These are phyloP conservation scores for Apodemus sylvaticus DNA, from an alignment of 2,113 vertebrate genomes.

Conservation along the genomic window DNA sequence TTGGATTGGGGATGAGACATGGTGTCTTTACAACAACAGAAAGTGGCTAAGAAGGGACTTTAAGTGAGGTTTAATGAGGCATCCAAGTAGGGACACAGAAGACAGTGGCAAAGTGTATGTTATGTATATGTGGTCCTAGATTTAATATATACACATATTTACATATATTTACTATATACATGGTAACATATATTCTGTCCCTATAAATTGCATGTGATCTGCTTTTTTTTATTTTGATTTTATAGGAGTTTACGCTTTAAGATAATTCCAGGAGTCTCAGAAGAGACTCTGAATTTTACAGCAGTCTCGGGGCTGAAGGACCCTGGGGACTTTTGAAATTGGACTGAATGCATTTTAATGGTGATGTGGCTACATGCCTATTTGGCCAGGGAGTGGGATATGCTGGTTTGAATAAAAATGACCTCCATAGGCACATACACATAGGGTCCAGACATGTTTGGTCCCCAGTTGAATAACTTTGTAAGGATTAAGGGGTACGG, in stretches of 20 bases:
- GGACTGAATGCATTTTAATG: no score
- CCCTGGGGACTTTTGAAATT: no score
- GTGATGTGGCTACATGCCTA: no score
- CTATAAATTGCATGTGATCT: not conserved
- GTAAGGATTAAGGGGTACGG: not conserved
- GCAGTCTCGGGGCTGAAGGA: no score
- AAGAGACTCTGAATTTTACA: no score
- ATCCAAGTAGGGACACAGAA: not conserved
- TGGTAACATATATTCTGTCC: not conserved
- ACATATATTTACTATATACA: no score
- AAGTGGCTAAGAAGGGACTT: not conserved
- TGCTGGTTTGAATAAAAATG: not conserved
- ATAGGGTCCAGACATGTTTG: not conserved
- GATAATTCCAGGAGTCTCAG: not conserved
- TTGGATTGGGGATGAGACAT: not conserved
- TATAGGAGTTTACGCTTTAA: not conserved
- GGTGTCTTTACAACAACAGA: not conserved
- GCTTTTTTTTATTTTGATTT: not conserved
- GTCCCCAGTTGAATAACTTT: not conserved
- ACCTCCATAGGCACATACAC: not conserved
- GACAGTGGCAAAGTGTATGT: not conserved
- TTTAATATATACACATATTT: no score
- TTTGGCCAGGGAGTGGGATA: no score
- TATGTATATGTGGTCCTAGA: no score
- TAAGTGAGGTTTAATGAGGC: not conserved